Conservation (phyloP, 2,888 invertebrate species). For the Perizoma affinitatum region DNA sequence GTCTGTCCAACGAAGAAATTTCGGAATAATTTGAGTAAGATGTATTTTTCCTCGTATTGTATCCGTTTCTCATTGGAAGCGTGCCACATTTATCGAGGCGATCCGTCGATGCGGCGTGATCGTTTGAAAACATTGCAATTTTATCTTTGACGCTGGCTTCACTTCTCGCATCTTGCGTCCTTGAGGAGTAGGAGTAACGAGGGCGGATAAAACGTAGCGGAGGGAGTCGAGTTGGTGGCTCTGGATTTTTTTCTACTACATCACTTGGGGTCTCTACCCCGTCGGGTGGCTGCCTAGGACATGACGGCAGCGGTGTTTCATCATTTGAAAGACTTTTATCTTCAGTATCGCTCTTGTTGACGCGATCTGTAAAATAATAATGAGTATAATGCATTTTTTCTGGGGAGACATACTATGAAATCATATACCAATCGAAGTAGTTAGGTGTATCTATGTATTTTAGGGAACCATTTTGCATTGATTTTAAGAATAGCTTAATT, state of each 20-base stretch:
- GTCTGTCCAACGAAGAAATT: constrained; percentile 70
- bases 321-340: constrained; percentile 80
- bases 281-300: constrained; percentile 91
- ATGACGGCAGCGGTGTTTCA: constrained; percentile 80
- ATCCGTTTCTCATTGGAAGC: constrained; percentile 60
- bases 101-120: constrained; percentile 68
- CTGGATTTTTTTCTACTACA: constrained; percentile 84
- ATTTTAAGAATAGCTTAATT: too few relatives aligned
- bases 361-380: constrained; percentile 68
- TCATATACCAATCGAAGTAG: background rate
- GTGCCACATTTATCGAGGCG: constrained; percentile 74
- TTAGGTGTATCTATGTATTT: background rate
- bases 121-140: constrained; percentile 93
- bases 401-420: background rate
- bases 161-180: constrained; percentile 90
- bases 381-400: constrained; percentile 31
- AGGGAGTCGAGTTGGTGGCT: constrained; percentile 68
- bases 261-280: constrained; percentile 92
- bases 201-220: constrained; percentile 59
- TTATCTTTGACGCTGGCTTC: constrained; percentile 93
- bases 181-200: constrained; percentile 73
- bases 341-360: constrained; percentile 75
- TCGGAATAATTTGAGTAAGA: constrained; percentile 65
- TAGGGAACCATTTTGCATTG: too few relatives aligned
- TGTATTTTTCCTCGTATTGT: constrained; percentile 61